Evolutionary conservation across 53 echinoderm and acorn worm species (phyloP), one percentile per base, ranked within the genome.

Genomic region (Holothuria scabra): DNA sequence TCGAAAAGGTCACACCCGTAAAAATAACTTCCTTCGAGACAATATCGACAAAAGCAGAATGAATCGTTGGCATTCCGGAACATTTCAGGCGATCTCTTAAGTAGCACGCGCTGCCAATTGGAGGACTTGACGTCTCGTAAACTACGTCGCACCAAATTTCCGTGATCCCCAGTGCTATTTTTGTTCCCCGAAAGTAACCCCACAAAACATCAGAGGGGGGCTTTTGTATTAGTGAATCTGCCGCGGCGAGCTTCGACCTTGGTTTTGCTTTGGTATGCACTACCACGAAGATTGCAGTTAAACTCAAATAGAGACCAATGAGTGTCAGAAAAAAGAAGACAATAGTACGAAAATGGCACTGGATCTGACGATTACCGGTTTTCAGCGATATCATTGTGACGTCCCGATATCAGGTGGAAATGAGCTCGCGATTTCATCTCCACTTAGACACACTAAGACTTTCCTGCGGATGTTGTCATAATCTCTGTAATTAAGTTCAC

Each of bases 11-110:
- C 1, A 91, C 89, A 5, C 89, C 93, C 0, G 91, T 89, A 55
- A 93, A 89, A 35, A 95, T 91, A 1, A 91, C 86, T 18, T 93
- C 76, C 26, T 82, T 61, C 1, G 89, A 57, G 23, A 89, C 83
- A 12, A 86, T 33, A 79, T 95, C 95, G 29, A 76, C 62, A 63
- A 95, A 93, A 23, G 89, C 89, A 0, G 95, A 95, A 74, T 95
- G 87, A 34, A 95, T 68, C 20, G 89, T 93, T 19, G 95, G 95
- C 82, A 95, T 88, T 3, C 79, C 89, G 0, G 80, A 24, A 81
- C 93, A 93, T 30, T 65, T 68, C 2, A 95, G 85, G 28, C 87
- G 88, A 48, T 95, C 87, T 0, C 89, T 75, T 23, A 95, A 86
- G 86, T 88, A 95, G 58, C 95, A 95, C 1, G 85, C 90, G 16